Evolutionary conservation across 2,797 vertebrate genomes (phyloP).

Genomic region (Tenualosa thibaudeaui): DNA sequence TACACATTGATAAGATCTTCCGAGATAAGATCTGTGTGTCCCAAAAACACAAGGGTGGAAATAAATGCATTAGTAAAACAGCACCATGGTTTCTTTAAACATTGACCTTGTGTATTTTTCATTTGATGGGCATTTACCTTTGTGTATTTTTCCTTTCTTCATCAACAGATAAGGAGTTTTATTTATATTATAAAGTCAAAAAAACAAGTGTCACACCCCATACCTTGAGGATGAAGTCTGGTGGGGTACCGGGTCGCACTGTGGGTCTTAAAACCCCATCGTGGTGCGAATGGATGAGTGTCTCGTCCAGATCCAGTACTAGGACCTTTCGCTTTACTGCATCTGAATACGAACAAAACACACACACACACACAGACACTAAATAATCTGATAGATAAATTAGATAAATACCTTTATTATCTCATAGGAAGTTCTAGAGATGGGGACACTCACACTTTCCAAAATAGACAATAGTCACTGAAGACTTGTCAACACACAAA

Average conservation of each 20-base stretch:
- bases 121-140: no score
- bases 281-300: slow-evolving; percentile 92
- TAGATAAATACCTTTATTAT: no score
- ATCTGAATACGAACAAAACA: slow-evolving; percentile 64
- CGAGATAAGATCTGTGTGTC: not conserved
- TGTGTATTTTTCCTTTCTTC: no score
- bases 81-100: not conserved
- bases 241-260: slow-evolving; percentile 90
- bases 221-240: slow-evolving; percentile 94
- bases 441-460: not conserved
- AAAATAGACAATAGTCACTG: not conserved
- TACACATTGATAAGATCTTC: slow-evolving; percentile 1
- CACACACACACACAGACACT: slow-evolving; percentile 7
- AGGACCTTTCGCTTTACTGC: slow-evolving; percentile 91
- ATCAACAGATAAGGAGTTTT: no score
- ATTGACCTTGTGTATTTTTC: not conserved
- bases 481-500: not conserved
- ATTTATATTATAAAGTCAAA: no score
- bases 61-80: not conserved
- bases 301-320: slow-evolving; percentile 92
- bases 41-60: not conserved
- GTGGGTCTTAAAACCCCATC: slow-evolving; percentile 90
- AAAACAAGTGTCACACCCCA: not conserved
- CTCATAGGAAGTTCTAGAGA: no score
- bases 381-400: no score